A percentile compares a stretch with the other conserved stretches of the same genome.
These are phyloP conservation scores for Lasiommata megera DNA, from an alignment of 2,888 invertebrate species.

Conservation along the genomic window DNA sequence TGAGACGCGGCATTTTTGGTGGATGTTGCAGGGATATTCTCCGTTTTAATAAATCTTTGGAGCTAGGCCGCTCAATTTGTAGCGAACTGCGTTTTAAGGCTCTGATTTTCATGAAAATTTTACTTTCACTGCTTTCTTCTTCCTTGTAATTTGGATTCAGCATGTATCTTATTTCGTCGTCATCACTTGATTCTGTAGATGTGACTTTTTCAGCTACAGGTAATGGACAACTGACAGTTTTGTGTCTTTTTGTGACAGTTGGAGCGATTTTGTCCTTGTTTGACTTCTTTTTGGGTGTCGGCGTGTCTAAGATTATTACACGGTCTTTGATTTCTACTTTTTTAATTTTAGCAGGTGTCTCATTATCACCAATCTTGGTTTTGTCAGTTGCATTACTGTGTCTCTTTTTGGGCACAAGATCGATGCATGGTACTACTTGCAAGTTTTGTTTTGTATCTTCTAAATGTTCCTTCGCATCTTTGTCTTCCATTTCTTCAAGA, in stretches of 20 bases:
- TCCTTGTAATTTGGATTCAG: conserved; percentile 62
- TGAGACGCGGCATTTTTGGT: conserved; percentile 63
- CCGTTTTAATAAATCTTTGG: conserved; percentile 61
- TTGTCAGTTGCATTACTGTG: conserved; percentile 8
- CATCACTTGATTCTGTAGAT: conserved; percentile 56
- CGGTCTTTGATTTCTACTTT: conserved; percentile 29
- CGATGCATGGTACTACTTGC: conserved; percentile 8
- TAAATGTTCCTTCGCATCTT: not conserved
- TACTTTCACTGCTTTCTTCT: conserved; percentile 48
- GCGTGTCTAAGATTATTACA: conserved; percentile 34
- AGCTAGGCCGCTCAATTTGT: conserved; percentile 66
- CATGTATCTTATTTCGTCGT: conserved; percentile 72
- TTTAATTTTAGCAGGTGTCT: conserved; percentile 28
- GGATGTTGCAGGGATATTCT: conserved; percentile 66
- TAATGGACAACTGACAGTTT: conserved; percentile 37
- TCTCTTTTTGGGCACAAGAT: conserved; percentile 16
- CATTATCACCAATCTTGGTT: not conserved
- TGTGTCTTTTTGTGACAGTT: conserved; percentile 52
- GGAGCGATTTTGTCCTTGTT: conserved; percentile 53
- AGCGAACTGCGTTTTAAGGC: conserved; percentile 66
- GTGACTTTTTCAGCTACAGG: conserved; percentile 36
- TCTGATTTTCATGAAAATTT: conserved; percentile 62
- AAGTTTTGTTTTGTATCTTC: conserved; percentile 6
- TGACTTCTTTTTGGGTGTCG: conserved; percentile 35
- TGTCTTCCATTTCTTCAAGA: not conserved